Conservation (phyloP, 2,797 vertebrate genomes). For the Scleropages formosus region DNA sequence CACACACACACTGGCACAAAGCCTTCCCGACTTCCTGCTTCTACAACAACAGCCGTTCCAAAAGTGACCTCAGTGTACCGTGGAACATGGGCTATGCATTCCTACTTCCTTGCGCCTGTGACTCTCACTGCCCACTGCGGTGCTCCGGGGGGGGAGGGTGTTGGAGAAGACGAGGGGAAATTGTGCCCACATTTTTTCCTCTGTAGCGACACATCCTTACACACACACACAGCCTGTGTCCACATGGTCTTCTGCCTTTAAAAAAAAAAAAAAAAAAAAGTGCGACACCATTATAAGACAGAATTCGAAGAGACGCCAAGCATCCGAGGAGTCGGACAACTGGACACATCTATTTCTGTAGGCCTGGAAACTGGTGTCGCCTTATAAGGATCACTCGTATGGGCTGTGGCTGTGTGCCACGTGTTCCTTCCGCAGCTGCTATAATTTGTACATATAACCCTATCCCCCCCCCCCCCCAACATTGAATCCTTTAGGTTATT, state of each 20-base stretch:
- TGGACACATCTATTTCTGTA: conserved; percentile 33
- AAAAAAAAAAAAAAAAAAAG: too few relatives aligned
- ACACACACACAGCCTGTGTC: too few relatives aligned
- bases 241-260: too few relatives aligned
- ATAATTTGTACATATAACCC: background rate
- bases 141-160: background rate
- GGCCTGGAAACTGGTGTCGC: conserved; percentile 22
- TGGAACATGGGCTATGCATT: conserved; percentile 5
- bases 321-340: conserved; percentile 11
- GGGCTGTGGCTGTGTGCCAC: background rate
- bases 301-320: background rate
- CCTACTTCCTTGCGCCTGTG: background rate
- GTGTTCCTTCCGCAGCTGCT: conserved; percentile 6
- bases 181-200: background rate
- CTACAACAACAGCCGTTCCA: conserved; percentile 6
- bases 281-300: too few relatives aligned
- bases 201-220: background rate
- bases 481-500: background rate
- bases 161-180: background rate
- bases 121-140: background rate
- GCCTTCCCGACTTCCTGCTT: conserved; percentile 4
- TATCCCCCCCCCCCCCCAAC: background rate
- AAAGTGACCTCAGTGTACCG: conserved; percentile 13
- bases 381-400: conserved; percentile 28
- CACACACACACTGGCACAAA: conserved; percentile 7